These are phyloP conservation scores for Montipora cactus DNA, from an alignment of 64 coral and sea anemone species.

Conservation along the genomic window DNA sequence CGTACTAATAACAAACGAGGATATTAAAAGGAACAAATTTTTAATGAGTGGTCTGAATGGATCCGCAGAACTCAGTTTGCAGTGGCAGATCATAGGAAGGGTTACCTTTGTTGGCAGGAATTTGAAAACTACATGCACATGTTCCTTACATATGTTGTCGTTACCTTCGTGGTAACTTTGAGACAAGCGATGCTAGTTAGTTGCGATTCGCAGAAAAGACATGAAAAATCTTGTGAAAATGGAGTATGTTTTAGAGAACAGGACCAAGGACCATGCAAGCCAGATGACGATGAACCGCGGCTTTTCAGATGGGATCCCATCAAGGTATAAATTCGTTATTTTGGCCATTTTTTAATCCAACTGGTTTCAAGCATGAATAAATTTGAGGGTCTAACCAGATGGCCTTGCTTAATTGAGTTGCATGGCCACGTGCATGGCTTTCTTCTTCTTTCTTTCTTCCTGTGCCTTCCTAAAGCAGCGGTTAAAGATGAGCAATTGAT, in stretches of 20 bases:
- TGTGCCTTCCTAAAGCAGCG: too few species aligned
- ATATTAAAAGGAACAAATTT: background rate
- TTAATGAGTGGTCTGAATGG: background rate
- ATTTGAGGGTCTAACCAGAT: too few species aligned
- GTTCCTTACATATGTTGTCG: background rate
- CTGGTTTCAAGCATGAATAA: too few species aligned
- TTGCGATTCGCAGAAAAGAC: background rate
- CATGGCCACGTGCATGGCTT: too few species aligned
- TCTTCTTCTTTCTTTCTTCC: too few species aligned
- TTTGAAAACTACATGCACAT: background rate
- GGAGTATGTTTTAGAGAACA: slow-evolving; percentile 77
- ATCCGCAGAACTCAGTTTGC: background rate
- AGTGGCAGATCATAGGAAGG: background rate
- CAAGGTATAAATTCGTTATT: slow-evolving; percentile 19
- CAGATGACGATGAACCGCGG: slow-evolving; percentile 59
- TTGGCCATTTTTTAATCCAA: too few species aligned
- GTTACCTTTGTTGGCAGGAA: background rate
- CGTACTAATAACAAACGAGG: background rate
- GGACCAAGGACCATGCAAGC: slow-evolving; percentile 75
- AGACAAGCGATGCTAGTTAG: background rate
- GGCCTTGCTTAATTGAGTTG: too few species aligned
- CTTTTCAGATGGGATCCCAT: slow-evolving; percentile 90
- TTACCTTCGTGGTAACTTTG: background rate
- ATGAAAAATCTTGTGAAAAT: slow-evolving; percentile 75
- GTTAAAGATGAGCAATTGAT: too few species aligned